phyloP scores from a whole-genome alignment of 1,140 invertebrate species.

The Rhyacophila brunnea region DNA sequence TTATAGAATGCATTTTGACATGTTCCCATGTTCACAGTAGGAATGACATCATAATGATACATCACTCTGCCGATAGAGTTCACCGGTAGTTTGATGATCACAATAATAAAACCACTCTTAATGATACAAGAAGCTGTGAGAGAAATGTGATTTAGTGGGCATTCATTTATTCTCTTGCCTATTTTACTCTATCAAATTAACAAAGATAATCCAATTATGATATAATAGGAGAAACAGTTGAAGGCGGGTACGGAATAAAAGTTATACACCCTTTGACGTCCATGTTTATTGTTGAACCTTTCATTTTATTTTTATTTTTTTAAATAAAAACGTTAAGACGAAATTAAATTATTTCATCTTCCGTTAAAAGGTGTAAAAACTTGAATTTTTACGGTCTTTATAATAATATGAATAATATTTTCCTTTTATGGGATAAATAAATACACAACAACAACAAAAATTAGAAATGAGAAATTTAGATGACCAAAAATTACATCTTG shows the following conservation, averaged over 20 bases:
- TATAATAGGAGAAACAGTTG: conserved; percentile 24
- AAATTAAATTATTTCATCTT: neutral
- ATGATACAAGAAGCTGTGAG: conserved; percentile 10
- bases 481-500: too few species aligned
- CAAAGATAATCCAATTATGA: conserved; percentile 24
- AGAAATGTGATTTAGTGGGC: neutral
- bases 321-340: neutral
- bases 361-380: neutral
- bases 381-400: neutral
- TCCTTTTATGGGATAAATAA: too few species aligned
- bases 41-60: conserved; percentile 1
- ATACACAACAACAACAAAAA: too few species aligned
- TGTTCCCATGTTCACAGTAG: conserved; percentile 11
- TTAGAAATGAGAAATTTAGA: too few species aligned
- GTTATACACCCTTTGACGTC: too few species aligned
- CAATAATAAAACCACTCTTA: conserved; percentile 16
- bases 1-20: neutral
- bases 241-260: conserved; percentile 9
- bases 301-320: too few species aligned
- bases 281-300: too few species aligned
- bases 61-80: neutral
- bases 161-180: conserved; percentile 6
- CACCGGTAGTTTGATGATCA: neutral
- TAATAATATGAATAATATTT: too few species aligned
- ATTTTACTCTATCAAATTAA: conserved; percentile 9